These are phyloP conservation scores for Chionomys nivalis DNA, from an alignment of 2,113 vertebrate species.

Conservation along the genomic window DNA sequence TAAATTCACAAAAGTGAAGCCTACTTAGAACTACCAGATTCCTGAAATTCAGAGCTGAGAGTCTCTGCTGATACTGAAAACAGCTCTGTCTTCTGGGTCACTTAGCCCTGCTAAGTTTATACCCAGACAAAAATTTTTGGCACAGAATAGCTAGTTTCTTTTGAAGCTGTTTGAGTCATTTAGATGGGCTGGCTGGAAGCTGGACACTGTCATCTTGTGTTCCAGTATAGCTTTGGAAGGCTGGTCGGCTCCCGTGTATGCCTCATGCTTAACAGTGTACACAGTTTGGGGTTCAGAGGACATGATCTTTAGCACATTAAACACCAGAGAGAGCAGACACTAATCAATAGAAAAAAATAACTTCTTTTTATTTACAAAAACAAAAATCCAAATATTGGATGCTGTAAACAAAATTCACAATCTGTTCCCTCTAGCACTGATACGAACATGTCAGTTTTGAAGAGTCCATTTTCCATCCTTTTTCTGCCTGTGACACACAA, in stretches of 20 bases:
- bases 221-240: slow-evolving; percentile 73
- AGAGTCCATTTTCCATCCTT: slow-evolving; percentile 85
- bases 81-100: neutral
- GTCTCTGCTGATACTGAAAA: neutral
- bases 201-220: slow-evolving; percentile 77
- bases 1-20: slow-evolving; percentile 6
- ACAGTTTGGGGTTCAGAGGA: slow-evolving; percentile 42
- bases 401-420: slow-evolving; percentile 94
- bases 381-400: slow-evolving; percentile 93
- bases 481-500: slow-evolving; percentile 85
- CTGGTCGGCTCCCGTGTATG: slow-evolving; percentile 73
- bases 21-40: neutral
- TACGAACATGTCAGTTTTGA: slow-evolving; percentile 80
- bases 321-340: slow-evolving; percentile 86
- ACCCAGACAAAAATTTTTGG: slow-evolving; percentile 78
- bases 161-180: slow-evolving; percentile 57
- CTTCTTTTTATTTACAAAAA: slow-evolving; percentile 93
- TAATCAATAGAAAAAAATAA: slow-evolving; percentile 92
- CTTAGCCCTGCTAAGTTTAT: neutral
- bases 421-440: slow-evolving; percentile 88
- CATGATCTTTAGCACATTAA: slow-evolving; percentile 72
- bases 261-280: slow-evolving; percentile 65
- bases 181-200: slow-evolving; percentile 75
- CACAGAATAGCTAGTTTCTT: slow-evolving; percentile 77
- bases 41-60: neutral